Base-by-base conservation (phyloP, 1,140 invertebrate species). In the Drosophila parabipectinata region DNA sequence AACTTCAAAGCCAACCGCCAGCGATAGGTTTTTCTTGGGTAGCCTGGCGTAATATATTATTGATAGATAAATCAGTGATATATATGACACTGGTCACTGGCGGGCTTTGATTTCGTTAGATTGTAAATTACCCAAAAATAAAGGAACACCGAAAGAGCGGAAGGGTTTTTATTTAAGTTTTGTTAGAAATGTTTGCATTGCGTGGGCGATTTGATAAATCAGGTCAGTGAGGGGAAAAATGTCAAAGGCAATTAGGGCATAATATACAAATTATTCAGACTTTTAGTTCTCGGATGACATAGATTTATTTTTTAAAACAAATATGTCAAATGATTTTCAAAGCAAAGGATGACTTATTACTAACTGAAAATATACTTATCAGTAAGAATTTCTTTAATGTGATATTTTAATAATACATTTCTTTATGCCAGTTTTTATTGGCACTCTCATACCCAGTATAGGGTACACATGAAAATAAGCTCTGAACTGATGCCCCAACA, bases 11-110 rank as follows among this genome's bases (percentile, higher is more conserved):
- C 18, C 51, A 32, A n/a, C 63, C 67, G 67, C 26, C 24, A n/a
- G 4, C 41, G 53, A 9, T 44, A 18, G n/a, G 14, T 8, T 15
- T 55, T 26, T 39, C 9, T 47, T 34, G 52, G 59, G 34, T 8
- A 34, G 60, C 52, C 69, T 39, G 67, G 64, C 63, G 67, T 66
- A 71, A 75, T 75, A 75, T 75, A 74, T 75, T 74, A 75, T 74
- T 75, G 72, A 75, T 75, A 75, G 61, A 75, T 75, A 74, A 58
- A 75, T 75, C 72, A 75, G 72, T 75, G 72, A 75, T 75, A 75
- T 75, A 75, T 75, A 59, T 39, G 57, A 55, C 72, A 66, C 32
- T 66, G 72, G 72, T 56, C 72, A 75, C 52, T 74, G 61, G 45
- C 32, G 53, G 48, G 54, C 61, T 57, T 51, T 73, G 59, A 41